Evolutionary conservation across 2,888 invertebrate genomes (phyloP), one percentile per base, ranked within the genome.

Genomic region (Melipona bicolor): DNA sequence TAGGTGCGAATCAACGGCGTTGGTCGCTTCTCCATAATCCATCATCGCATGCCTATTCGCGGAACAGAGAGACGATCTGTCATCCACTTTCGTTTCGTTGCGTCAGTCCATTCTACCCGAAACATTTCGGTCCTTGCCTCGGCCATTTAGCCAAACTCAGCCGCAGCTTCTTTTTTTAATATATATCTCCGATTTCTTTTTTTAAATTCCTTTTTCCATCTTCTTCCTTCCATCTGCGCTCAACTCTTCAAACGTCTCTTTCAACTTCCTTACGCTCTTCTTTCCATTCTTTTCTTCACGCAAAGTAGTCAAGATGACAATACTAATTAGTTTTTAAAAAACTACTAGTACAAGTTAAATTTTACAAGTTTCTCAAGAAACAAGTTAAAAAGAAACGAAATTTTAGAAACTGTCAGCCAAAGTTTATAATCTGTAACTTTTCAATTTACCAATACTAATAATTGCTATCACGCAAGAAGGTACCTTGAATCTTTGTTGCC

Each of bases 31-130:
- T 89, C 90, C 85, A 91, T 90, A 91, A 94, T 94, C 94, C 91
- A 94, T 94, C 94, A 94, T 94, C 92, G 92, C 90, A 92, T 91
- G 93, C 91, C 92, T 91, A 91, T 91, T 90, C 91, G 91, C 88
- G 89, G 84, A 87, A 89, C 91, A 88, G 91, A 90, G 87, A 90
- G 90, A 93, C 93, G 92, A 93, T 93, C 93, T 90, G 93, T 93
- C 93, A 93, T 93, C 89, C 90, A 91, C 89, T 92, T 92, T 91
- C 91, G 91, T 91, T 86, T 90, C 93, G 91, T 92, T 90, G 89
- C 90, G 88, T 90, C 86, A 84, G 85, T 89, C 90, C 88, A 87
- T 89, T 88, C 89, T 85, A 85, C 85, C 79, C 72, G 85, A 88
- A 88, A 87, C 87, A 79, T 88, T 82, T 88, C 81, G 61, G 50